A percentile compares a stretch with the other conserved stretches of the same genome.
Conservation (phyloP, 2,888 invertebrate genomes). For the Drosophila mimica region DNA sequence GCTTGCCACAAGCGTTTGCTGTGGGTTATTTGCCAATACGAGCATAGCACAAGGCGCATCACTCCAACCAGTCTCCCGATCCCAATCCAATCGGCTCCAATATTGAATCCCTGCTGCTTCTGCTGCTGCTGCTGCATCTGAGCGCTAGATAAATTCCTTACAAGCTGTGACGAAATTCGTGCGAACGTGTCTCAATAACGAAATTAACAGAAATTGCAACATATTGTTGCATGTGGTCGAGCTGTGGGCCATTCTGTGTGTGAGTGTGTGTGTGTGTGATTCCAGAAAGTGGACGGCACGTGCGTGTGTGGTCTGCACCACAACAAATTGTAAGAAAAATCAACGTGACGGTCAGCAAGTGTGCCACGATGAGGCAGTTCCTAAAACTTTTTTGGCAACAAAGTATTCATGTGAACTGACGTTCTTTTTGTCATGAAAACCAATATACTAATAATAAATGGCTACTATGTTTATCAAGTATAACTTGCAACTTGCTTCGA, state of each 20-base stretch:
- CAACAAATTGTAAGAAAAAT: constrained; percentile 64
- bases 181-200: constrained; percentile 79
- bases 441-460: not conserved
- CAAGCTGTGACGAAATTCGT: constrained; percentile 71
- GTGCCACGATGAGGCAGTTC: constrained; percentile 44
- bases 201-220: constrained; percentile 81
- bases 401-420: constrained; percentile 29
- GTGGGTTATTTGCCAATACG: constrained; percentile 65
- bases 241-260: not conserved
- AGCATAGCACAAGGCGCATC: constrained; percentile 38
- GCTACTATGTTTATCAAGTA: not conserved
- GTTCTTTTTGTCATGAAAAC: not conserved
- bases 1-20: constrained; percentile 71
- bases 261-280: constrained; percentile 1
- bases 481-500: not conserved
- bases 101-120: constrained; percentile 2
- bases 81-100: constrained; percentile 11
- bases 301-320: constrained; percentile 45
- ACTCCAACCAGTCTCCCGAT: constrained; percentile 39
- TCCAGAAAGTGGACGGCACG: constrained; percentile 27
- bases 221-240: constrained; percentile 62
- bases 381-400: constrained; percentile 42
- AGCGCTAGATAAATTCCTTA: constrained; percentile 37
- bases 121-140: constrained; percentile 45
- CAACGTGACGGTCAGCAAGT: constrained; percentile 46